Percentiles rank a stretch among this genome's conserved stretches.
Evolutionary conservation across 2,113 vertebrate genomes (phyloP).

Genomic region (Ia io): DNA sequence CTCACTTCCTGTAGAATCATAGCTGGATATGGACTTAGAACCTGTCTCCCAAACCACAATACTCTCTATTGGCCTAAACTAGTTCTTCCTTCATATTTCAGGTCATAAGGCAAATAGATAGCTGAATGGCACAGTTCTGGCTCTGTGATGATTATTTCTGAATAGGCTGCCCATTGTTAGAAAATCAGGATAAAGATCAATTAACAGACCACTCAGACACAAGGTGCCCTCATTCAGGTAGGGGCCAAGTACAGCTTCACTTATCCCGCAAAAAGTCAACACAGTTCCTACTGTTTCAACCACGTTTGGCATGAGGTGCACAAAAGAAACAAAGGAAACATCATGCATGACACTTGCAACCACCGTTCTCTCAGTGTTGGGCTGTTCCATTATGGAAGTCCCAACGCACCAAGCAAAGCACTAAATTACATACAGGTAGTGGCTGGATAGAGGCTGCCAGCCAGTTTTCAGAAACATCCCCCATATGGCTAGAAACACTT

Average conservation of each 20-base stretch:
- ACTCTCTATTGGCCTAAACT: background rate
- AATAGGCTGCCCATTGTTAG: slow-evolving; percentile 30
- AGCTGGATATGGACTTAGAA: background rate
- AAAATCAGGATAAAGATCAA: slow-evolving; percentile 18
- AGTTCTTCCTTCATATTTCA: slow-evolving; percentile 22
- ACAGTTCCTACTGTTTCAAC: background rate
- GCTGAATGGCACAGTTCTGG: background rate
- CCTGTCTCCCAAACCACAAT: background rate
- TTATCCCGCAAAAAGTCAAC: background rate
- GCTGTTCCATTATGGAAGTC: slow-evolving; percentile 40
- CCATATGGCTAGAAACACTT: slow-evolving; percentile 70
- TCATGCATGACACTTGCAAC: background rate
- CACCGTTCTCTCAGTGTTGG: background rate
- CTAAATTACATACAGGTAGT: slow-evolving; percentile 63
- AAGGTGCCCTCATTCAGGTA: background rate
- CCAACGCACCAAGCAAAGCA: slow-evolving; percentile 58
- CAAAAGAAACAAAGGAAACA: slow-evolving; percentile 41
- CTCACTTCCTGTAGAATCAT: background rate
- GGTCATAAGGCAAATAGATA: slow-evolving; percentile 5
- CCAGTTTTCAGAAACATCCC: slow-evolving; percentile 76
- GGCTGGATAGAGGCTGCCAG: slow-evolving; percentile 66
- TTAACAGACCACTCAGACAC: background rate
- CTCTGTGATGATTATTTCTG: slow-evolving; percentile 27
- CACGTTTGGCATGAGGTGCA: background rate
- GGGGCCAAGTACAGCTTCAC: background rate